Evolutionary conservation across 2,113 vertebrate genomes (phyloP), one percentile per base, ranked within the genome.

Genomic region (Suncus etruscus): DNA sequence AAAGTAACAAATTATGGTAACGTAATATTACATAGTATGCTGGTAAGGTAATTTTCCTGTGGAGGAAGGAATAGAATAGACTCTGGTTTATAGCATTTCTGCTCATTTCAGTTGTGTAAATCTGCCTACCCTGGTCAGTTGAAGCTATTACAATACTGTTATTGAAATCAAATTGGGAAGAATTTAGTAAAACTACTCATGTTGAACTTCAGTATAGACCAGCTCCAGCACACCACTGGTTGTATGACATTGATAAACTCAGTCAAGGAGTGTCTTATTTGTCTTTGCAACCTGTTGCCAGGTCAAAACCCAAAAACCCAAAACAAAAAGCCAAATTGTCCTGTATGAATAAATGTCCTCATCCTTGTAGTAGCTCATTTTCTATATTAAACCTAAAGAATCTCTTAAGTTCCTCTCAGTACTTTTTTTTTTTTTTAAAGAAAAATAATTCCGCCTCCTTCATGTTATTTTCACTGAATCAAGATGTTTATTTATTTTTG

Each of bases 351-450:
- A 70, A 6, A 5, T 68, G 58, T 25, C 22, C n/a, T 47, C 29
- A 29, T 47, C 65, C 45, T 85, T 65, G 27, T 6, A 11, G 51
- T 22, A 51, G 31, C 11, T 81, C 32, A 25, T 82, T 51, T 18
- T 91, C 73, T 68, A 2, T 29, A 15, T 32, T 63, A 77, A 77
- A 0, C 39, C 81, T 92, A 22, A 47, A 31, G 51, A 79, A 73
- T 65, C 32, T 54, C 45, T 83, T 58, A 61, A 81, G 65, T 65
- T 47, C 27, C 78, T 89, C 18, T 92, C 29, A 25, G 91, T 79
- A 51, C 15, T 24, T 0, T 45, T 4, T 14, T n/a, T 68, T 78
- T 83, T 24, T 31, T 65, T 81, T 10, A 48, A 69, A 8, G n/a
- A 72, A 83, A 80, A 51, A n/a, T 77, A 27, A 11, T 72, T 86